Conservation (phyloP, 2,888 invertebrate genomes). For the Spodoptera littoralis region DNA sequence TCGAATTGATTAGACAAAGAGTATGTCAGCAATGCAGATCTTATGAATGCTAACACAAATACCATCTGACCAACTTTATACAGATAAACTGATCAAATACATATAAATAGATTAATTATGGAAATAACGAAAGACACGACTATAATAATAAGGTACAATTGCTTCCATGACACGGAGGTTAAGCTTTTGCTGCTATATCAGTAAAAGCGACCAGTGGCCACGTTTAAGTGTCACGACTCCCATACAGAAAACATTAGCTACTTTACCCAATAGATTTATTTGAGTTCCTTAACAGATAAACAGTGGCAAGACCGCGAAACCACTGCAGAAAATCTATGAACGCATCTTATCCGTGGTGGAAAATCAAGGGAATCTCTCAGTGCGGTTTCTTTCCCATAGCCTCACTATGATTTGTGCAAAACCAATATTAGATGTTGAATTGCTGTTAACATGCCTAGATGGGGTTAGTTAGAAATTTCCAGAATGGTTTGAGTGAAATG, state of each 20-base stretch:
- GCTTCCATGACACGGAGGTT: slow-evolving; percentile 67
- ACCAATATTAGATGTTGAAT: slow-evolving; percentile 83
- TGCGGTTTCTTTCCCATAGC: slow-evolving; percentile 85
- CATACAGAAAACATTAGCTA: slow-evolving; percentile 77
- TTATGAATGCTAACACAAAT: slow-evolving; percentile 15
- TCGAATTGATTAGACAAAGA: slow-evolving; percentile 26
- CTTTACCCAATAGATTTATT: slow-evolving; percentile 83
- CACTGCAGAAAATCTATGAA: slow-evolving; percentile 82
- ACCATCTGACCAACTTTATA: slow-evolving; percentile 1
- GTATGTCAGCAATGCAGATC: slow-evolving; percentile 19
- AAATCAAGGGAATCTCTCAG: slow-evolving; percentile 81
- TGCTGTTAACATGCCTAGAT: slow-evolving; percentile 76
- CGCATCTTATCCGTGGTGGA: slow-evolving; percentile 81
- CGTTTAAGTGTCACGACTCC: slow-evolving; percentile 81
- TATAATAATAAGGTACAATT: slow-evolving; percentile 40
- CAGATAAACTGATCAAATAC: slow-evolving; percentile 14
- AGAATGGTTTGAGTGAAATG: slow-evolving; percentile 77
- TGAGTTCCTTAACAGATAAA: slow-evolving; percentile 81
- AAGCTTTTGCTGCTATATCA: slow-evolving; percentile 69
- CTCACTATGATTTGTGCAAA: slow-evolving; percentile 82
- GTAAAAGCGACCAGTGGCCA: slow-evolving; percentile 72
- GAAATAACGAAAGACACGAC: slow-evolving; percentile 29
- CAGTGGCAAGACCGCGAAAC: slow-evolving; percentile 84
- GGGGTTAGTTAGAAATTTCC: slow-evolving; percentile 68
- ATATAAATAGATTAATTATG: slow-evolving; percentile 40